Conservation (phyloP, 1,140 invertebrate species). For the Orussus abietinus region DNA sequence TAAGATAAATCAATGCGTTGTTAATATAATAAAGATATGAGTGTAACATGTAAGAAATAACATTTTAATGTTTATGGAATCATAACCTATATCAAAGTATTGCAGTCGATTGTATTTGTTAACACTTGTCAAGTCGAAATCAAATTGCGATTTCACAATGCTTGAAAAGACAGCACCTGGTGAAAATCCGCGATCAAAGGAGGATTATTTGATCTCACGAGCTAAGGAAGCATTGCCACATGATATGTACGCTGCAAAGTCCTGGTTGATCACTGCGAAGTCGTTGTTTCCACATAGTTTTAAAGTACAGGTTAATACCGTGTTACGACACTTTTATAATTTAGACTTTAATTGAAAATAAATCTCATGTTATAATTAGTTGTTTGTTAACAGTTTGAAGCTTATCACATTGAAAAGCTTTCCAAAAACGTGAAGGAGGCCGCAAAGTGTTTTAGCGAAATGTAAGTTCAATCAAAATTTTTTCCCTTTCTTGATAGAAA, state of each 20-base stretch:
- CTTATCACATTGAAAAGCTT: conserved; percentile 76
- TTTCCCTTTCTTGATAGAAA: too few relatives aligned
- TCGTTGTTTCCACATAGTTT: conserved; percentile 82
- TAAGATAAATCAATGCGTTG: too few relatives aligned
- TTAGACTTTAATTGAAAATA: conserved; percentile 14
- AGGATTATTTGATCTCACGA: conserved; percentile 75
- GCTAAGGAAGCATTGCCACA: conserved; percentile 67
- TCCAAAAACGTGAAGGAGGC: conserved; percentile 75
- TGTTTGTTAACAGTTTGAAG: conserved; percentile 63
- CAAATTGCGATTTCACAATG: too few relatives aligned
- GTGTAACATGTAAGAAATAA: too few relatives aligned
- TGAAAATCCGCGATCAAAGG: conserved; percentile 55
- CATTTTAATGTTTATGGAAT: too few relatives aligned
- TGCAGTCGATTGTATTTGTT: too few relatives aligned
- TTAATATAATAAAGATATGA: too few relatives aligned
- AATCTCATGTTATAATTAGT: conserved; percentile 5
- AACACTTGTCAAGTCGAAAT: too few relatives aligned
- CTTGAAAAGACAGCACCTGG: conserved; percentile 35
- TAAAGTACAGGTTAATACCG: conserved; percentile 68
- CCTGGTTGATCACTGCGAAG: conserved; percentile 88
- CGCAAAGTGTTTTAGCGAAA: conserved; percentile 73
- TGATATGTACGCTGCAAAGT: conserved; percentile 77
- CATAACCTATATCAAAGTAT: too few relatives aligned
- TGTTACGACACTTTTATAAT: conserved; percentile 7
- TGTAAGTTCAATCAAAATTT: too few relatives aligned